Conservation (phyloP, 35 echinoderm and acorn worm genomes). For the Anneissia japonica region DNA sequence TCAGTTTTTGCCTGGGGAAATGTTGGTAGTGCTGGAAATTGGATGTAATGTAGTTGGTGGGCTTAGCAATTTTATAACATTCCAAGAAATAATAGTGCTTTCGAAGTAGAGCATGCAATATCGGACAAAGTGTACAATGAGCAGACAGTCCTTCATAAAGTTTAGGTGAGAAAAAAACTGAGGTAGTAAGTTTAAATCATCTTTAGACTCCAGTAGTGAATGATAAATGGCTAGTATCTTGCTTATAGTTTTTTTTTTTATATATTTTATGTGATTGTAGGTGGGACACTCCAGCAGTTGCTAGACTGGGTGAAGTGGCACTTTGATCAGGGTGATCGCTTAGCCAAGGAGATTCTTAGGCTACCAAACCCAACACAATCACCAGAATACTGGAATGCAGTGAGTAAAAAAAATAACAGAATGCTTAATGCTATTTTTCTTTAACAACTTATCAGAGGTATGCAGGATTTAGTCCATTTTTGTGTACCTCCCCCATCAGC, state of each 20-base stretch:
- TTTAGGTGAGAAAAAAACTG: too few relatives aligned
- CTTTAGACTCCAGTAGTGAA: too few relatives aligned
- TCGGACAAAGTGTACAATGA: too few relatives aligned
- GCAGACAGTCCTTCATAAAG: too few relatives aligned
- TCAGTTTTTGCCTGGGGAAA: too few relatives aligned
- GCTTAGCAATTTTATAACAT: too few relatives aligned
- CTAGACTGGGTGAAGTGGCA: conserved; percentile 89
- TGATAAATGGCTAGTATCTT: too few relatives aligned
- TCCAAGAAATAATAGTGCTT: too few relatives aligned
- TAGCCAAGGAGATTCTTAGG: conserved; percentile 34
- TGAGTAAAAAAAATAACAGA: conserved; percentile 23
- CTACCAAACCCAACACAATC: not conserved
- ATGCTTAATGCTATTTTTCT: not conserved
- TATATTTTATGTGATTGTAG: conserved; percentile 38
- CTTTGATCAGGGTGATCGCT: conserved; percentile 68
- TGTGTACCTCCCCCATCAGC: not conserved
- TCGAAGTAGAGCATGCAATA: too few relatives aligned
- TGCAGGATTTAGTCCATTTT: not conserved
- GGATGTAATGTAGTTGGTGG: too few relatives aligned
- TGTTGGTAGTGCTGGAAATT: too few relatives aligned
- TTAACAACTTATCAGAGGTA: not conserved
- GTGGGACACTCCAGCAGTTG: conserved; percentile 80
- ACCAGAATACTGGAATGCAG: conserved; percentile 78
- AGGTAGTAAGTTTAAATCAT: too few relatives aligned
- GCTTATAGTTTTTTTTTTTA: not conserved